Percentiles rank a stretch among this genome's conserved stretches.
Evolutionary conservation across 2,797 vertebrate genomes (phyloP).

Genomic region (Pogoniulus pusillus): DNA sequence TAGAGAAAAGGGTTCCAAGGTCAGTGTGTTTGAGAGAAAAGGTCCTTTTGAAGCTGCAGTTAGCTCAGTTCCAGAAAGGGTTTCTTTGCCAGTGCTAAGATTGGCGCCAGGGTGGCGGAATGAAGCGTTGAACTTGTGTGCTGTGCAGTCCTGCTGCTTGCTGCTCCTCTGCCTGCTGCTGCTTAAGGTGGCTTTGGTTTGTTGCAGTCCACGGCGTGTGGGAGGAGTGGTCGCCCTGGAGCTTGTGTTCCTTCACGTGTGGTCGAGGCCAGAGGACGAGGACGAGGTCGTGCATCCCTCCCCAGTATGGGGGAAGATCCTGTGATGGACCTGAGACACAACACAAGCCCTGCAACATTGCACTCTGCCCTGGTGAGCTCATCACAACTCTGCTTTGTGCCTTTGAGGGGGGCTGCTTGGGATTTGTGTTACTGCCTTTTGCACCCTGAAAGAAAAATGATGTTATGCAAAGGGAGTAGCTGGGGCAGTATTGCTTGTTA

Average conservation of each 20-base stretch:
- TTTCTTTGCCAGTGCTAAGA: not conserved
- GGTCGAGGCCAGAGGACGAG: conserved; percentile 98
- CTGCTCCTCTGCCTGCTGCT: conserved; percentile 55
- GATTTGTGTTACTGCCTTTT: not conserved
- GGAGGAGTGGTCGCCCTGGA: conserved; percentile 99
- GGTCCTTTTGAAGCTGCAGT: not conserved
- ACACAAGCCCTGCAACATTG: conserved; percentile 99
- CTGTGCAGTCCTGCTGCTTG: conserved; percentile 35
- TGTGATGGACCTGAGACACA: conserved; percentile 98
- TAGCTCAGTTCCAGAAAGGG: not conserved
- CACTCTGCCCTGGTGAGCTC: conserved; percentile 93
- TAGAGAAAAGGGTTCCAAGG: not conserved
- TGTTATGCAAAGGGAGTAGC: not conserved
- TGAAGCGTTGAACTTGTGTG: not conserved
- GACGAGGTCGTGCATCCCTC: conserved; percentile 93
- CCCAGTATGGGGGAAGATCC: conserved; percentile 94
- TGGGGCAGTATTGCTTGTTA: not conserved
- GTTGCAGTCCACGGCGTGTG: conserved; percentile 98
- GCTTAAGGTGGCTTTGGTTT: conserved; percentile 79
- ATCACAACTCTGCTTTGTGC: conserved; percentile 1
- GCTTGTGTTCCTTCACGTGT: conserved; percentile 98
- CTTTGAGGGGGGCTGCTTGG: not conserved
- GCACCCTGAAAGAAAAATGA: not conserved
- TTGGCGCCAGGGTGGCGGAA: conserved; percentile 4
- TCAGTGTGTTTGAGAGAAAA: not conserved